Base-by-base conservation (phyloP, 2,113 vertebrate genomes). In the Pavo muticus region DNA sequence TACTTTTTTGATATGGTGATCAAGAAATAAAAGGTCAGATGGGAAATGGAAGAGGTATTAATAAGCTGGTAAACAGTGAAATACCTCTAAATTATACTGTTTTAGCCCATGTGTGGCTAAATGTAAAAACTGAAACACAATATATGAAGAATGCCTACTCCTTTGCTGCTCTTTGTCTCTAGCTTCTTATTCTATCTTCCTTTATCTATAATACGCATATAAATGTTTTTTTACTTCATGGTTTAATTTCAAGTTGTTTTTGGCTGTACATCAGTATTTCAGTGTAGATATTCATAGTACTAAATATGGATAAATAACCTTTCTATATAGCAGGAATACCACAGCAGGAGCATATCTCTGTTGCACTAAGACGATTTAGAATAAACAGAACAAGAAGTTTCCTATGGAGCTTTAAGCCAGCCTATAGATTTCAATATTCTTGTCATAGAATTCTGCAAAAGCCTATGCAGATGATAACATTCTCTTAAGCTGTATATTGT, bases 191-290 rank as follows among this genome's bases (percentile, higher is more conserved):
- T 85, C 29, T 59, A 13, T 35, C 20, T 77, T 77, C 11, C 32
- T 54, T 88, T 64, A 73, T 14, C 27, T 21, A 11, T 61, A 57
- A 71, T 70, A 52, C 57, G 47, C 10, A 25, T 35, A 35, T 6
- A n/a, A 11, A 2, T 1, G 2, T 69, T 29, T 0, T 61, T 57
- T 82, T 84, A 61, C 30, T 32, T 65, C 23, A 61, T 52, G 0
- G n/a, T 75, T 93, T 81, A 60, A n/a, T 52, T 76, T 88, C 29
- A 65, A 56, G 42, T 27, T 67, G 21, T 45, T 79, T 89, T 75
- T 47, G 17, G 5, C 4, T 61, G 35, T 50, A 19, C 23, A 94
- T 13, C 10, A 63, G 8, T 65, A 72, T 78, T 91, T 74, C 39
- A 86, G 25, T 47, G 17, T 42, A 59, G 37, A 87, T 76, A 29